Evolutionary conservation across 2,888 invertebrate species (phyloP).

Genomic region (Xylota segnis): DNA sequence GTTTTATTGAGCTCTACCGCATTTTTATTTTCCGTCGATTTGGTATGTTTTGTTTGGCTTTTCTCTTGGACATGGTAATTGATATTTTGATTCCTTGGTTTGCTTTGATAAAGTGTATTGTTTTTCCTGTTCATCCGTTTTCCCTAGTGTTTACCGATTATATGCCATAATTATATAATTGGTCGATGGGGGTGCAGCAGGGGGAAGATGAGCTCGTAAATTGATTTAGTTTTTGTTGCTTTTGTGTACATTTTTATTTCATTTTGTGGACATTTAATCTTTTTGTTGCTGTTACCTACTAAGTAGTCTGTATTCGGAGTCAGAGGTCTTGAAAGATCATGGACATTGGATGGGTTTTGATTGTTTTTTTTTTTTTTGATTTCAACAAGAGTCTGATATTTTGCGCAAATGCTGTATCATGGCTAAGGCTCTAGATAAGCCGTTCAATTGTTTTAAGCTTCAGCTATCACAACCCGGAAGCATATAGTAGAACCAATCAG

Average conservation of each 20-base stretch:
- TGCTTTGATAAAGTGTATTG: conserved; percentile 22
- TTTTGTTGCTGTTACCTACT: neutral
- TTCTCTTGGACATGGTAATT: conserved; percentile 2
- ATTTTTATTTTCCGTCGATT: neutral
- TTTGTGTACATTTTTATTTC: neutral
- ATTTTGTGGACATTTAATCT: conserved; percentile 27
- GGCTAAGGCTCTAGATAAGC: neutral
- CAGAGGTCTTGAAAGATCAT: conserved; percentile 17
- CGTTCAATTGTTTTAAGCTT: neutral
- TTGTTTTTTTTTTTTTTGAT: too few relatives aligned
- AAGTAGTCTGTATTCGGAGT: neutral
- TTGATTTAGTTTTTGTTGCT: conserved; percentile 21
- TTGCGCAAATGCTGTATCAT: neutral
- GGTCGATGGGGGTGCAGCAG: neutral
- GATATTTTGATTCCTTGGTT: conserved; percentile 16
- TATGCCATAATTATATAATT: conserved; percentile 24
- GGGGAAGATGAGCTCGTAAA: neutral
- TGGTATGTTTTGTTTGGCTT: neutral
- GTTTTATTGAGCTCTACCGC: conserved; percentile 17
- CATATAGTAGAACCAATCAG: neutral
- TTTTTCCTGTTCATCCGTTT: neutral
- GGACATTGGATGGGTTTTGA: conserved; percentile 4
- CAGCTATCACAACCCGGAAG: conserved; percentile 3
- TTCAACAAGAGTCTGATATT: neutral
- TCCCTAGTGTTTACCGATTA: conserved; percentile 7